phyloP scores from a whole-genome alignment of 2,113 vertebrate genomes.

The Phaethornis superciliosus region DNA sequence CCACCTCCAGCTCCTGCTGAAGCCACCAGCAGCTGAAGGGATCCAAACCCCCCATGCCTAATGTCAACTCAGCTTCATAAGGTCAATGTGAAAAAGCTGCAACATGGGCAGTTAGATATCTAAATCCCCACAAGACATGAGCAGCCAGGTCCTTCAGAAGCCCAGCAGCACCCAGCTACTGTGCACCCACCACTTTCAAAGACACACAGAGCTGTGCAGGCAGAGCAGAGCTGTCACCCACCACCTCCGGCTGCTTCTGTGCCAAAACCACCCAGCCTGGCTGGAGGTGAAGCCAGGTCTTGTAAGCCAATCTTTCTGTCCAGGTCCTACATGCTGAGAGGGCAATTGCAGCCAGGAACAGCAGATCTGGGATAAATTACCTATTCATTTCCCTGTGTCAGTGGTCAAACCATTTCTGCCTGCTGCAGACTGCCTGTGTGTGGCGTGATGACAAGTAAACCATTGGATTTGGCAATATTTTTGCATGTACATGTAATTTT shows the following conservation, averaged over 20 bases:
- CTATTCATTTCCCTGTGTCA: neutral
- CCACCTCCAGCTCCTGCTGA: neutral
- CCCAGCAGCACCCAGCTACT: neutral
- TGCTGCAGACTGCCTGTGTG: neutral
- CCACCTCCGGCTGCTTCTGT: fast-evolving
- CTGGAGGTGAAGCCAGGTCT: neutral
- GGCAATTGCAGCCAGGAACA: neutral
- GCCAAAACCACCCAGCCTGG: neutral
- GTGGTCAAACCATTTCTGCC: neutral
- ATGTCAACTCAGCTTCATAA: neutral
- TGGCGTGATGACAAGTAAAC: neutral
- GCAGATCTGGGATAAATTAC: neutral
- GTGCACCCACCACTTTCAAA: neutral
- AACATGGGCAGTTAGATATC: fast-evolving
- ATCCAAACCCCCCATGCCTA: fast-evolving
- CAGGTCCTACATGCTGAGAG: neutral
- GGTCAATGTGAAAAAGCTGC: neutral
- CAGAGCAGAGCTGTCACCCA: neutral
- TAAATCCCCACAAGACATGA: neutral
- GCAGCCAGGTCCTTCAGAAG: neutral
- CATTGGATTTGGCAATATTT: neutral
- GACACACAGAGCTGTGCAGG: fast-evolving
- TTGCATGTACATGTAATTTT: neutral
- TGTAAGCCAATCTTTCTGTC: neutral
- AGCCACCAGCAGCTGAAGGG: neutral